These are phyloP conservation scores for Ibycter americanus DNA, from an alignment of 2,797 vertebrate genomes.

Conservation along the genomic window DNA sequence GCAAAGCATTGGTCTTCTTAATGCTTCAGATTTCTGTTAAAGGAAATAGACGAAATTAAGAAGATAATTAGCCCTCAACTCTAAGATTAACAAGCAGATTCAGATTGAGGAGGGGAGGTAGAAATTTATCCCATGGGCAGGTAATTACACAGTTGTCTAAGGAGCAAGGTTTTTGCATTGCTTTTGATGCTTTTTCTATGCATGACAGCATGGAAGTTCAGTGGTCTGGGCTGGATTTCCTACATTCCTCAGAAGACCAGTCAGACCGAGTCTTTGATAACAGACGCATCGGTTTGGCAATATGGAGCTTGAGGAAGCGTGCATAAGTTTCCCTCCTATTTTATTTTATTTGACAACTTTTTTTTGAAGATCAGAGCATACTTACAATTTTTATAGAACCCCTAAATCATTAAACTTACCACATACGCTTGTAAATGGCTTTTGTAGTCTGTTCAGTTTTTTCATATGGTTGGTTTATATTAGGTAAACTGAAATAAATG, in stretches of 20 bases:
- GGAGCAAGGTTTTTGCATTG: conserved; percentile 41
- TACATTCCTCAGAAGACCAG: conserved; percentile 49
- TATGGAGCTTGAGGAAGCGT: conserved; percentile 41
- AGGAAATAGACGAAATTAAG: neutral
- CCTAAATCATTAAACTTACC: conserved; percentile 18
- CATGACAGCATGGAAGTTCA: conserved; percentile 10
- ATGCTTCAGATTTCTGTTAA: neutral
- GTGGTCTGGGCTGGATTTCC: conserved; percentile 56
- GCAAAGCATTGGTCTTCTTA: neutral
- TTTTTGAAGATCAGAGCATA: conserved; percentile 63
- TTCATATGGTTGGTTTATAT: conserved; percentile 21
- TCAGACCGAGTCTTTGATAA: conserved; percentile 39
- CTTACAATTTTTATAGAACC: conserved; percentile 44
- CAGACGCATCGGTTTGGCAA: conserved; percentile 42
- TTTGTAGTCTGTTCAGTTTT: conserved; percentile 39
- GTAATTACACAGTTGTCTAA: neutral
- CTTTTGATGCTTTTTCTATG: conserved; percentile 52
- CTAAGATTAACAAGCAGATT: neutral
- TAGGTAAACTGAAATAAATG: conserved; percentile 43
- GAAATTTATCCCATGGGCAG: neutral
- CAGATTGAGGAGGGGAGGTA: neutral
- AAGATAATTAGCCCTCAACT: neutral
- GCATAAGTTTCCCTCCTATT: conserved; percentile 50
- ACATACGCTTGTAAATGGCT: neutral
- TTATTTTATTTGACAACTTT: conserved; percentile 39